Evolutionary conservation across 2,797 vertebrate species (phyloP), one percentile per base, ranked within the genome.

Genomic region (Valencia hispanica): DNA sequence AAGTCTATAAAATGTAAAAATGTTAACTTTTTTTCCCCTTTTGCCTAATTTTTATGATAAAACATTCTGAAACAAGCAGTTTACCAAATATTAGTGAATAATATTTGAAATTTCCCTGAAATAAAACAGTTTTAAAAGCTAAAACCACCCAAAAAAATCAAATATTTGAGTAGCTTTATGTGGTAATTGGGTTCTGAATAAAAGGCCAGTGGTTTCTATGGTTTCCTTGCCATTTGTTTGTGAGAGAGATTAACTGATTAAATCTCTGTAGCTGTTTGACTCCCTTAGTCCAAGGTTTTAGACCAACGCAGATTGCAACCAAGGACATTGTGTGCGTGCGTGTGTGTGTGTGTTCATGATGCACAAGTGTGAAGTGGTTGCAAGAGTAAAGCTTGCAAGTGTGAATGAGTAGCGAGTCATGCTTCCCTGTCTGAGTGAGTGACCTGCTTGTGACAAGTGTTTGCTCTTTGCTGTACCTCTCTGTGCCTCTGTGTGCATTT

Each of bases 331-430:
- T 51, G 48, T 68, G 70, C 27, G n/a, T 27, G n/a, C n/a, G 10
- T 61, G 71, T 63, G 17, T 70, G 68, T 55, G 51, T 66, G 72
- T 63, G 41, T 72, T 50, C 34, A 53, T 80, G 43, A 8, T 82
- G 74, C 15, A 8, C 79, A 70, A 72, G 84, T 87, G 91, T 85
- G 90, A 89, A 91, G 79, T 69, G 86, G 48, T 75, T 83, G 71
- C 12, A 12, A 81, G 80, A 82, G 72, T 70, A 82, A 72, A 73
- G 69, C 80, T 79, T 72, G 78, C 71, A 82, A 75, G 88, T 90
- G 90, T 87, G 88, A 88, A 89, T 71, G 80, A 87, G 77, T 45
- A 5, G 61, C 84, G 77, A 81, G 74, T 34, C 59, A 6, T 4
- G 32, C 18, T 74, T 66, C 70, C 69, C 55, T 78, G 78, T 86